Base-by-base conservation (phyloP, 2,113 vertebrate genomes). In the Siniperca chuatsi region DNA sequence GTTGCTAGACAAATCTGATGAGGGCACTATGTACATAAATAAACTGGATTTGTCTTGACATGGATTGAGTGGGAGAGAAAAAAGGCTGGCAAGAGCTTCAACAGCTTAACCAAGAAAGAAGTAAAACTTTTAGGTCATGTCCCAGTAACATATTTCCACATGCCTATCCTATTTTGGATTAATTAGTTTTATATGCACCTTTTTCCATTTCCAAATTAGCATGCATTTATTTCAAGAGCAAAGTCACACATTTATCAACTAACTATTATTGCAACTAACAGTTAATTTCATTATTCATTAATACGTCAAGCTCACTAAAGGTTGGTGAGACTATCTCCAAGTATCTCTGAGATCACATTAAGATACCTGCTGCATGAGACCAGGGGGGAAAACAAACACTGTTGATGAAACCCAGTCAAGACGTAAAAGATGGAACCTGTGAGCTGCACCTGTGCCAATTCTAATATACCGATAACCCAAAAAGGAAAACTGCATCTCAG, bases 381-480 rank as follows among this genome's bases (percentile, higher is more conserved):
- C 25, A 58, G 50, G 75, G 76, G 69, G 75, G 40, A 61, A 80
- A 85, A 40, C 78, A 78, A 78, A 84, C 50, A 35, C 65, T 4
- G 58, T 4, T 88, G 81, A 85, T 81, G 81, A 90, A 84, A 85
- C 74, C 76, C 67, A 81, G 76, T 82, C 52, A 8, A 64, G 58
- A 76, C 8, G 70, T 86, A 37, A 81, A 89, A 46, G 58, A 58
- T 70, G 78, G 44, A 66, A 82, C 73, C 75, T 54, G 10, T 4
- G 66, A 90, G 87, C 62, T 79, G 75, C 83, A 81, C 80, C 84
- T 80, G 87, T 69, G 87, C 83, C 54, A 82, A 20, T 60, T 60
- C 78, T 88, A 61, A 29, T 48, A 33, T 4, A 58, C 72, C 42
- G 1, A 86, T 79, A 65, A 74, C 75, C 67, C 78, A 55, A 89